phyloP scores from a whole-genome alignment of 2,113 vertebrate species.

The Pterophyllum scalare region DNA sequence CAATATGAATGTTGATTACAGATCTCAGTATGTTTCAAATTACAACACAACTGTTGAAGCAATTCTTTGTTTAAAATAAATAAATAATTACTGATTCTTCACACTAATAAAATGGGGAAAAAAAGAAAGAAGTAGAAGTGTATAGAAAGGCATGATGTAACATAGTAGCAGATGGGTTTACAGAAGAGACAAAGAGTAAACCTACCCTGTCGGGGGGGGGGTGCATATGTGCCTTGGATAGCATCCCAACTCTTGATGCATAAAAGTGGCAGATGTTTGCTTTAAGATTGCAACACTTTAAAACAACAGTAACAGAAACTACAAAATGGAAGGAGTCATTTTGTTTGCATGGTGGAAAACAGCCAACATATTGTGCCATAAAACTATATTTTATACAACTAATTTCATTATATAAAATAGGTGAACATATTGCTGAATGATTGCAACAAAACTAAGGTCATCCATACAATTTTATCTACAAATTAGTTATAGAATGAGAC shows the following conservation, averaged over 20 bases:
- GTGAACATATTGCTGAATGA: constrained; percentile 1
- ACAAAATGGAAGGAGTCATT: constrained; percentile 51
- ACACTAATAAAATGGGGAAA: constrained; percentile 40
- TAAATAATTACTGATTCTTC: constrained; percentile 16
- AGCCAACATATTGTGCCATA: constrained; percentile 44
- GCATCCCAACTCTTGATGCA: constrained; percentile 66
- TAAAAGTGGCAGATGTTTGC: constrained; percentile 76
- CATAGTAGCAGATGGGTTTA: constrained; percentile 74
- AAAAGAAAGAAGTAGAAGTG: constrained; percentile 44
- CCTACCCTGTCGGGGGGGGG: constrained; percentile 65
- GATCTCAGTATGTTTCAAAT: neutral
- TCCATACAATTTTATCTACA: constrained; percentile 14
- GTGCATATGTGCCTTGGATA: constrained; percentile 75
- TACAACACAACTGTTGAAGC: neutral
- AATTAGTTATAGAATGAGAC: neutral
- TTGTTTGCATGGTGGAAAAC: constrained; percentile 33
- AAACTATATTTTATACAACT: constrained; percentile 1
- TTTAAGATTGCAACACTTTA: constrained; percentile 67
- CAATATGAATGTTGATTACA: neutral
- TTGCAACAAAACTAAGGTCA: constrained; percentile 1
- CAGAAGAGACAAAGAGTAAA: constrained; percentile 75
- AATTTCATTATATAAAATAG: constrained; percentile 14
- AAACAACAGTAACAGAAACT: constrained; percentile 58
- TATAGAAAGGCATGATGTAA: constrained; percentile 63
- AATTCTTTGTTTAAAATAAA: neutral